Evolutionary conservation across 2,113 vertebrate genomes (phyloP), one percentile per base, ranked within the genome.

Genomic region (Paraplagusia blochii): DNA sequence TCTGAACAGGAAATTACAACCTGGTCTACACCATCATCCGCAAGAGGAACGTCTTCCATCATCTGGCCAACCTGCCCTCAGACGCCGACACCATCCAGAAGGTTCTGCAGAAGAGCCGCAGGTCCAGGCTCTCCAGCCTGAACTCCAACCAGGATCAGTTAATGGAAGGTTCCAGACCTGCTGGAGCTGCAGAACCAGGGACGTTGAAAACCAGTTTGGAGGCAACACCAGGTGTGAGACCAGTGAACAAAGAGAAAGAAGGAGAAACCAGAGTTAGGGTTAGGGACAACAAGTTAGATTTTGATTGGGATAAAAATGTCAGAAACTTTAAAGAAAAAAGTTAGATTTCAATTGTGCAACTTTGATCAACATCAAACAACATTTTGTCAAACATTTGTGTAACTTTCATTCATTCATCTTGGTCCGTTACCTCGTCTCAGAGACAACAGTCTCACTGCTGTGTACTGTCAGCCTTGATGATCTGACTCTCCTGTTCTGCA

Each of bases 11-110:
- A 8, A 99, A 99, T 88, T 95, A 85, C 62, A 98, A 97, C 76
- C 85, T 99, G 63, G 93, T 99, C 1, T 99, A 98, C 0, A 88
- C 94, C 74, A 94, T 98, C 74, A 99, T 99, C 85, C 93, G 97
- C 9, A 98, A 98, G 81, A 88, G 97, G 1, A 93, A 73, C 0
- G 85, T 95, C 9, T 99, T 99, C 86, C 95, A 99, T 79, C 95
- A 96, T 82, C 79, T 99, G 76, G 97, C 95, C 81, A 99, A 96
- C 87, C 82, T 98, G 42, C 92, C 94, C 45, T 90, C 92, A 0
- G 95, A 98, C 61, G 34, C 74, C 0, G 71, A 81, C 0, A 71
- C 94, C 56, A 94, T 99, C 71, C 94, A 97, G 79, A 94, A 91
- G 44, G 94, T 91, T 0, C 84, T 97, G 69, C 94, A 98, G 84